These are phyloP conservation scores for Cochlearius cochlearius DNA, from an alignment of 2,113 vertebrate genomes.

Conservation along the genomic window DNA sequence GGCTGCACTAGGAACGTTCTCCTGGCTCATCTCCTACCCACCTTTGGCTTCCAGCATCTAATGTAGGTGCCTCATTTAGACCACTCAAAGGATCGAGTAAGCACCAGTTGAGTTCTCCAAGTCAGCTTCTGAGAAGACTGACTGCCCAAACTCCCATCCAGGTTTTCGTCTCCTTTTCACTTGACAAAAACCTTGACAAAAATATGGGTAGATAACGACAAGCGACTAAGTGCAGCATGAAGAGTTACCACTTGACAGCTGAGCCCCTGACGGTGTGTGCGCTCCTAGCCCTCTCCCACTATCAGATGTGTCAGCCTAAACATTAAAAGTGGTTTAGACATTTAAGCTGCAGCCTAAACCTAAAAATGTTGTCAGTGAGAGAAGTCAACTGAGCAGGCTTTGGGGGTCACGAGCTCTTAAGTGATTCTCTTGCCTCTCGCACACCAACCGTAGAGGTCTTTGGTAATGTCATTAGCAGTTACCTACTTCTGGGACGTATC, in stretches of 20 bases:
- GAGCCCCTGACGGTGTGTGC: neutral
- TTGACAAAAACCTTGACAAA: neutral
- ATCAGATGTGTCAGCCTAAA: neutral
- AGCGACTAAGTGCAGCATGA: neutral
- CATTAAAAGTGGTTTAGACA: neutral
- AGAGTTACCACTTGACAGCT: neutral
- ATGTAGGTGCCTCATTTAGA: neutral
- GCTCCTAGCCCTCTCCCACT: neutral
- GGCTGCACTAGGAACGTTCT: neutral
- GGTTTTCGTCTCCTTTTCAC: neutral
- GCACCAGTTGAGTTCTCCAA: neutral
- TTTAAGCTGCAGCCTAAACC: neutral
- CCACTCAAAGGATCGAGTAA: neutral
- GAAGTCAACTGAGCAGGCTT: neutral
- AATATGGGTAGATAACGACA: neutral
- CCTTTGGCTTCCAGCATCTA: neutral
- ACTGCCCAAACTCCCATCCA: neutral
- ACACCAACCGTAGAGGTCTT: fast-evolving
- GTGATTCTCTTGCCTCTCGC: neutral
- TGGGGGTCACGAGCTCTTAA: neutral
- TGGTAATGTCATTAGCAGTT: fast-evolving
- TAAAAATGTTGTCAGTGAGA: neutral
- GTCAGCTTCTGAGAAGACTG: neutral
- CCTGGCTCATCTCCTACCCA: neutral
- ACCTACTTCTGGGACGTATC: fast-evolving